Conservation (phyloP, 2,797 vertebrate species). For the Neosilurus hyrtlii region DNA sequence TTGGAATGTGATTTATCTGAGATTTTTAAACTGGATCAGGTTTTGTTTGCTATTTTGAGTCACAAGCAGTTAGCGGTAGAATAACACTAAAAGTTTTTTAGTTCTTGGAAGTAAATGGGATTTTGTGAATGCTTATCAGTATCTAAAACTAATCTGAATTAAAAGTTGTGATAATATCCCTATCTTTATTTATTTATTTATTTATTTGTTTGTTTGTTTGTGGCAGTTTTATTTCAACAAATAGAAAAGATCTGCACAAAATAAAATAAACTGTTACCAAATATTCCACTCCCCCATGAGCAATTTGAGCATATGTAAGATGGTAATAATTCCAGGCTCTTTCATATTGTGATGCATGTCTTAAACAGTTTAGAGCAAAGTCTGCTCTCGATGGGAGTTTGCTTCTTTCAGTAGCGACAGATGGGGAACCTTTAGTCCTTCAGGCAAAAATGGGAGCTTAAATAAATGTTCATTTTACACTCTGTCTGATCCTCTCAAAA, state of each 20-base stretch:
- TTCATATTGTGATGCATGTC: not conserved
- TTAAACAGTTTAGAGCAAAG: conserved; percentile 11
- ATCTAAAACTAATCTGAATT: not conserved
- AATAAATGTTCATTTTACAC: conserved; percentile 48
- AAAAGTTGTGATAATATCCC: not conserved
- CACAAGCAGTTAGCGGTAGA: too few species aligned
- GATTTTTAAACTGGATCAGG: too few species aligned
- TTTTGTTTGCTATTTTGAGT: too few species aligned
- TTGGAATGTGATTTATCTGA: too few species aligned
- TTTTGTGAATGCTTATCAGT: too few species aligned
- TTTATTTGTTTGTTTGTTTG: too few species aligned
- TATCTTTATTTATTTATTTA: too few species aligned
- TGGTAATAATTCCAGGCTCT: conserved; percentile 13
- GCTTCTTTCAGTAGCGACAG: not conserved
- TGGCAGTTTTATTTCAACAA: too few species aligned
- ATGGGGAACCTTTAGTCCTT: not conserved
- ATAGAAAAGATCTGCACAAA: not conserved
- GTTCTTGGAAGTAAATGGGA: too few species aligned
- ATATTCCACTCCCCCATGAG: not conserved
- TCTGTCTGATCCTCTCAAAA: conserved; percentile 41
- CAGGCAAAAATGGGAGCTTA: conserved; percentile 7
- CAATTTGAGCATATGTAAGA: conserved; percentile 14
- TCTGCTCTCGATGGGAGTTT: not conserved
- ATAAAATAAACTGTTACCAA: not conserved
- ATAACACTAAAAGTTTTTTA: too few species aligned